A percentile compares a stretch with the other conserved stretches of the same genome.
Conservation (phyloP, 2,797 vertebrate species). For the Sebastolobus alascanus region DNA sequence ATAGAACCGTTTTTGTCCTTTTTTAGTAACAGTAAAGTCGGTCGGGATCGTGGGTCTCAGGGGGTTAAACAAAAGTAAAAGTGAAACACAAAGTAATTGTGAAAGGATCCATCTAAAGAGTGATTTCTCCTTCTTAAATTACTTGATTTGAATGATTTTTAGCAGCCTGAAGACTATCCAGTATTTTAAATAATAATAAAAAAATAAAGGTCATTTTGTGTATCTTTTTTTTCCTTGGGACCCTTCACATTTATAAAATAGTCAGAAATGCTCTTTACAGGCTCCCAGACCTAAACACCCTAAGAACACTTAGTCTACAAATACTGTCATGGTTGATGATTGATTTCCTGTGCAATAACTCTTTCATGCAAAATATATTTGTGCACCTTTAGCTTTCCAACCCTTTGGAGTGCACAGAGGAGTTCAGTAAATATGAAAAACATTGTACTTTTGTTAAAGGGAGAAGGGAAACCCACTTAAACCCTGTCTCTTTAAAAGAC, state of each 20-base stretch:
- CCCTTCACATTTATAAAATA: not conserved
- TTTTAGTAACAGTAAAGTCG: too few species aligned
- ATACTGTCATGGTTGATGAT: too few species aligned
- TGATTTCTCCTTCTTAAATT: not conserved
- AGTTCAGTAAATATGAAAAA: not conserved
- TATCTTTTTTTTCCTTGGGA: not conserved
- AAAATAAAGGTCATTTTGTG: not conserved
- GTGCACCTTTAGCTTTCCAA: not conserved
- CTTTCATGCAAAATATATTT: slow-evolving; percentile 2
- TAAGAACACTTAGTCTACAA: not conserved
- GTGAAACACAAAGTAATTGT: not conserved
- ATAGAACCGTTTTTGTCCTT: too few species aligned
- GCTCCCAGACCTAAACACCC: not conserved
- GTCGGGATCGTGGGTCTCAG: too few species aligned
- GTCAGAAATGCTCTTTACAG: not conserved
- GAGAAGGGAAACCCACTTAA: not conserved
- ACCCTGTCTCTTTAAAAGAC: not conserved
- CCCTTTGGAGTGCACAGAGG: not conserved
- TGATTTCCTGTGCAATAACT: not conserved
- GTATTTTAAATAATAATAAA: not conserved
- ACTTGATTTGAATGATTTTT: not conserved
- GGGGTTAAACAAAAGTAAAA: slow-evolving; percentile 1
- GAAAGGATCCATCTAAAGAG: not conserved
- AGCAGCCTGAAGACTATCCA: not conserved
- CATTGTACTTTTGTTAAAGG: not conserved